Evolutionary conservation across 2,888 invertebrate genomes (phyloP).

Genomic region (Ariolimax columbianus): DNA sequence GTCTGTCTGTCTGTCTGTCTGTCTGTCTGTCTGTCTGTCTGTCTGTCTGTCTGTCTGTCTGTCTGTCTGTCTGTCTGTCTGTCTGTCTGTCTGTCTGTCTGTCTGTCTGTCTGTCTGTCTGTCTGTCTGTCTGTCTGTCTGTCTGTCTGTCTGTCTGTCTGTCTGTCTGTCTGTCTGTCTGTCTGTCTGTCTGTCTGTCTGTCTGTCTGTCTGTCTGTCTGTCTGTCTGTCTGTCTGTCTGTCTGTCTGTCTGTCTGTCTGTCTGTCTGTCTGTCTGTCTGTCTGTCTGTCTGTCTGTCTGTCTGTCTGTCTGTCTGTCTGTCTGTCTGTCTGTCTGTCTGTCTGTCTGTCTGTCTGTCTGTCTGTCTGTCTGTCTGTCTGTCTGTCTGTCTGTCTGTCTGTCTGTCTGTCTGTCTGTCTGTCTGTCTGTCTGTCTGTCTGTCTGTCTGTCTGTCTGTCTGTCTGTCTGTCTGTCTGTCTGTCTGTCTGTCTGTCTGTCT

Average conservation of each 20-base stretch:
- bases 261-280: background rate
- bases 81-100: slow-evolving; percentile 34
- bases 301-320: background rate
- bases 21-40: background rate
- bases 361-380: slow-evolving; percentile 10
- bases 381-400: background rate
- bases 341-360: slow-evolving; percentile 7
- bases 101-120: slow-evolving; percentile 31
- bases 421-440: background rate
- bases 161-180: slow-evolving; percentile 12
- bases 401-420: background rate
- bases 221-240: slow-evolving; percentile 7
- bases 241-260: slow-evolving; percentile 11
- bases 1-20: slow-evolving; percentile 7
- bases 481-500: slow-evolving; percentile 17
- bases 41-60: slow-evolving; percentile 8
- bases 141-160: slow-evolving; percentile 14
- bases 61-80: slow-evolving; percentile 33
- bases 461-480: background rate
- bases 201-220: slow-evolving; percentile 30
- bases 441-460: no score
- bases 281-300: background rate
- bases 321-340: slow-evolving; percentile 3
- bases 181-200: slow-evolving; percentile 5
- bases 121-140: slow-evolving; percentile 34